Base-by-base conservation (phyloP, 2,113 vertebrate genomes). In the Melanerpes aurifrons region DNA sequence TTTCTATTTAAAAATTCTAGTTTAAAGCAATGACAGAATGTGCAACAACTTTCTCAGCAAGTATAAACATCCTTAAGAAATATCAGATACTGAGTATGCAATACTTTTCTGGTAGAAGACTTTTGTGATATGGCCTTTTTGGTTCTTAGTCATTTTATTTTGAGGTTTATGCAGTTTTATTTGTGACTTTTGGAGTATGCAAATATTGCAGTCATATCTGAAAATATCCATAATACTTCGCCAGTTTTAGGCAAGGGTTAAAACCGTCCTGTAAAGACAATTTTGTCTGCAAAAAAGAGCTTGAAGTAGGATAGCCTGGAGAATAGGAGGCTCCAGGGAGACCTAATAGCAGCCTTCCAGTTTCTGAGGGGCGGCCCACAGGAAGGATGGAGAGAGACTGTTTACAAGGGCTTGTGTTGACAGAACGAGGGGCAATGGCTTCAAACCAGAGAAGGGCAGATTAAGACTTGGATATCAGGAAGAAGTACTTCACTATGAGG, bases 1-100 rank as follows among this genome's bases (percentile, higher is more conserved):
- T 94, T 90, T 91, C 31, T 63, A 21, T 82, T 84, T 85, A 94
- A 88, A 80, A 70, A 73, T 79, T 62, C 45, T 78, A 31, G 15
- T 70, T 93, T 73, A 31, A 82, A 47, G 8, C 0, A 0, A 63
- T 54, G 35, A 47, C 37, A 82, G 62, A 79, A 70, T 4, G 37
- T 45, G 4, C 45, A 92, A 50, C 66, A 80, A 70, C 10, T 79
- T 89, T 59, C 31, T 79, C 24, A 57, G 35, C 15, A 32, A 77
- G 14, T 77, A 54, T 72, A 85, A 89, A 56, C 11, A 18, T 16
- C 14, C 50, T 54, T 63, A 45, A 70, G 64, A 89, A 79, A 45
- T 77, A 67, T n/a, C 19, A 84, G 20, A 58, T 69, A 58, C 6
- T 62, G 15, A 58, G 18, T 64, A 53, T 37, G 14, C n/a, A 62